phyloP scores from a whole-genome alignment of 2,797 vertebrate genomes.

The Taenioides sp. region DNA sequence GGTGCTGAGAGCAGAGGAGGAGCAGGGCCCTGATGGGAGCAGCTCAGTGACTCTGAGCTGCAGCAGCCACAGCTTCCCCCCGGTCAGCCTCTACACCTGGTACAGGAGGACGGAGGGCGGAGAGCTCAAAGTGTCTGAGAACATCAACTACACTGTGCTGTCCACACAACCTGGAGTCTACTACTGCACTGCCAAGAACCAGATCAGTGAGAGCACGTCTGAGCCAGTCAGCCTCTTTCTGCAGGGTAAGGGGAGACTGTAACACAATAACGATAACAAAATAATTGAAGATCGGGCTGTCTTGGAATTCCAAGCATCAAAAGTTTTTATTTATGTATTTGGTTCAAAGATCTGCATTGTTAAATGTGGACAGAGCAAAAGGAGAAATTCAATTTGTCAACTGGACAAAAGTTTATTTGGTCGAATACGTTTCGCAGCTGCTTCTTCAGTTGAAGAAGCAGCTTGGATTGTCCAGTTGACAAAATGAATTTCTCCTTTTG shows the following conservation, averaged over 20 bases:
- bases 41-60: constrained; percentile 58
- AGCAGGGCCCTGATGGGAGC: rapidly evolving
- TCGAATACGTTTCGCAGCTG: too few species aligned
- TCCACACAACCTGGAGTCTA: constrained; percentile 57
- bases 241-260: constrained; percentile 46
- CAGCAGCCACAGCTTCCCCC: constrained; percentile 48
- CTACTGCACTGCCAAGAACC: constrained; percentile 62
- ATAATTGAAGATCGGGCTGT: not conserved
- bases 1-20: constrained; percentile 26
- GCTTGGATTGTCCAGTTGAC: too few species aligned
- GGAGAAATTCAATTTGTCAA: too few species aligned
- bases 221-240: constrained; percentile 25
- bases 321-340: too few species aligned
- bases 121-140: rapidly evolving
- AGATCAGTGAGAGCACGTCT: constrained; percentile 22
- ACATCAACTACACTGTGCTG: constrained; percentile 38
- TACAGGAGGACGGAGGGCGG: not conserved
- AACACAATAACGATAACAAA: not conserved
- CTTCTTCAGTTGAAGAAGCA: too few species aligned
- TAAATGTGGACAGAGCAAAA: too few species aligned
- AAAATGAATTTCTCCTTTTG: too few species aligned
- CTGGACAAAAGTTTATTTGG: too few species aligned
- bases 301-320: too few species aligned
- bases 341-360: too few species aligned
- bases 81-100: constrained; percentile 37